Evolutionary conservation across 1,140 invertebrate genomes (phyloP), one percentile per base, ranked within the genome.

Genomic region (Aphelenchoides fujianensis): DNA sequence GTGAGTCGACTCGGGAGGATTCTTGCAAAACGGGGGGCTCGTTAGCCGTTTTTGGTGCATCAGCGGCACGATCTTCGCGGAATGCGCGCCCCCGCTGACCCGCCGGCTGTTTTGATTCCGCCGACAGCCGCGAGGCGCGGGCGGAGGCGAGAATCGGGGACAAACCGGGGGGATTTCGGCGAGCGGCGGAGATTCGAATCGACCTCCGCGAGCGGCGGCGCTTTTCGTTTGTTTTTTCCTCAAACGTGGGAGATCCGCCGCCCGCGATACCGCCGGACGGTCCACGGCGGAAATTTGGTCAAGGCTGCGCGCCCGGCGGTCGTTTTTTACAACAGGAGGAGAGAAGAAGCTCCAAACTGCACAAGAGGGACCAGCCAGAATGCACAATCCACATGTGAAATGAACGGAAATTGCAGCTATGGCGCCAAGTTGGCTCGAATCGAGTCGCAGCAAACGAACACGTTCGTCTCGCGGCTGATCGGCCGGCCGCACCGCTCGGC

Each of bases 381-480:
- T 34, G 16, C 66, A 74, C 28, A 72, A 72, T 74, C 19, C 16
- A n/a, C n/a, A n/a, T n/a, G n/a, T n/a, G n/a, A n/a, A n/a, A n/a
- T n/a, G n/a, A n/a, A n/a, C n/a, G 31, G n/a, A 27, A 72, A 2
- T 74, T 70, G 52, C 68, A 81, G 80, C 37, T 82, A 83, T 74
- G 80, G 80, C 9, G 70, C 76, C 32, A 53, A 67, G 27, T 59
- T 84, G 23, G 82, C 76, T n/a, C 63, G 72, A 48, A 74, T 84
- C 28, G 82, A 84, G 62, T 78, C 82, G 5, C 37, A 59, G 5
- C 41, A 57, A 9, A 78, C 84, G 62, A 82, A 82, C 69, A 48
- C 37, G 34, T 80, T 79, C 52, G 16, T 84, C n/a, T 72, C 74
- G 2, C 61, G 67, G 52, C 32, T 84, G 28, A 23, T 82, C 23